Percentiles rank a stretch among this genome's conserved stretches.
Conservation (phyloP, 2,113 vertebrate species). For the Xerus inauris region DNA sequence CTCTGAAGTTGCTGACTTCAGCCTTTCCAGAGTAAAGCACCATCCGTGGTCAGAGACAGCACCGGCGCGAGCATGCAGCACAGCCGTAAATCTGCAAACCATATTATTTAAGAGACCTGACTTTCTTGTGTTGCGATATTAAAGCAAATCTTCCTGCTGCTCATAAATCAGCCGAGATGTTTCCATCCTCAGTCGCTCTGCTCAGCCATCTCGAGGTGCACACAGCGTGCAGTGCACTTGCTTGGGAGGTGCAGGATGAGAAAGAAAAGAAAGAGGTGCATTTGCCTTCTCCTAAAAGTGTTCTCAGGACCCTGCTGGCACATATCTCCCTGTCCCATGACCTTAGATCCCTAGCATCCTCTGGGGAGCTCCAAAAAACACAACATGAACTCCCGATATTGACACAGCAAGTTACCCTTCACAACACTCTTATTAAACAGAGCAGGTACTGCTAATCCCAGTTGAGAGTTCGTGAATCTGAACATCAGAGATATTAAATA, state of each 20-base stretch:
- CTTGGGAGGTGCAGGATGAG: background rate
- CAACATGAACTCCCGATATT: background rate
- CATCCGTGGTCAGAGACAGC: constrained; percentile 70
- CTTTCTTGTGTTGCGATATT: constrained; percentile 80
- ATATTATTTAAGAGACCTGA: constrained; percentile 81
- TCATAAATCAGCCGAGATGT: constrained; percentile 74
- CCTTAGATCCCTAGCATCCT: background rate
- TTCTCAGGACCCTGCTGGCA: background rate
- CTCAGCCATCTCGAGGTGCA: background rate
- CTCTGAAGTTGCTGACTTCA: constrained; percentile 53
- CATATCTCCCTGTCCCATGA: background rate
- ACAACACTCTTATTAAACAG: background rate
- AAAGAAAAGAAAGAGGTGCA: background rate
- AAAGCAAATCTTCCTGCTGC: constrained; percentile 80
- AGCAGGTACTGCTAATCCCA: background rate
- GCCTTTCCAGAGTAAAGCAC: constrained; percentile 65
- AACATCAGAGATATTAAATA: background rate
- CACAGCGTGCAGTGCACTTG: background rate
- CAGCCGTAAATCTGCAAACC: constrained; percentile 82
- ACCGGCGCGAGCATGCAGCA: constrained; percentile 47
- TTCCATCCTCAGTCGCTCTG: constrained; percentile 38
- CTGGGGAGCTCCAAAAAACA: background rate
- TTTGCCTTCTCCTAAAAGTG: background rate
- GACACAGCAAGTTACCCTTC: background rate
- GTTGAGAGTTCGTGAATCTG: background rate